Conservation (phyloP, 2,113 vertebrate species). For the Gavia stellata region DNA sequence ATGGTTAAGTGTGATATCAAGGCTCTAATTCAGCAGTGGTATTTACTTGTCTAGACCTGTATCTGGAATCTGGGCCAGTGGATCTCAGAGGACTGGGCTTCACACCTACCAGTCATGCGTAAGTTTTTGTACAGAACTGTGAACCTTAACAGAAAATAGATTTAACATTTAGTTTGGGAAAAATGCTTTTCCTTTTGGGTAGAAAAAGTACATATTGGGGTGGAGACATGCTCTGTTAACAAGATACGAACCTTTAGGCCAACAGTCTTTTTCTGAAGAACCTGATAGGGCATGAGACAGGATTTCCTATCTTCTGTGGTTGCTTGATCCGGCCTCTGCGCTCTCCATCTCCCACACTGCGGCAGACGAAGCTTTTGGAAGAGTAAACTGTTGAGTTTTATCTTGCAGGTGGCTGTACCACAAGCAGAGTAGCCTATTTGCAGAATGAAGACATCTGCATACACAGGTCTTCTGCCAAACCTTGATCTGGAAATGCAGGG, state of each 20-base stretch:
- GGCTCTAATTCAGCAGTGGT: background rate
- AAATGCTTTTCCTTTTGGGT: background rate
- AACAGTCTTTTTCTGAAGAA: background rate
- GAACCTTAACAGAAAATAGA: background rate
- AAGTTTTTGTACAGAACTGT: background rate
- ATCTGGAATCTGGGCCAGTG: background rate
- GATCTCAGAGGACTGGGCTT: background rate
- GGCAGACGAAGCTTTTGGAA: background rate
- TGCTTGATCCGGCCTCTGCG: fast-evolving
- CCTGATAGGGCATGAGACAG: background rate
- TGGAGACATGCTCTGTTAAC: background rate
- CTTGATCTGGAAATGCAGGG: background rate
- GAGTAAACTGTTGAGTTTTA: background rate
- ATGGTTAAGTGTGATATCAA: background rate
- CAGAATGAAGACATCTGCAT: background rate
- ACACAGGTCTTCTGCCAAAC: background rate
- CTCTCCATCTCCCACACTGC: background rate
- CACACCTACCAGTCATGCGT: background rate
- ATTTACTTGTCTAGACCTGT: background rate
- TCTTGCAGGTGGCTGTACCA: background rate
- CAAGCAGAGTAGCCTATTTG: background rate
- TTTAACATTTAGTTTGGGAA: background rate
- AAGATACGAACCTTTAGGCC: background rate
- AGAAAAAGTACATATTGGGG: background rate
- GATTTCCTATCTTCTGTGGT: background rate